A percentile compares a stretch with the other conserved stretches of the same genome.
Evolutionary conservation across 2,797 vertebrate genomes (phyloP).

Genomic region (Epinephelus malabaricus): DNA sequence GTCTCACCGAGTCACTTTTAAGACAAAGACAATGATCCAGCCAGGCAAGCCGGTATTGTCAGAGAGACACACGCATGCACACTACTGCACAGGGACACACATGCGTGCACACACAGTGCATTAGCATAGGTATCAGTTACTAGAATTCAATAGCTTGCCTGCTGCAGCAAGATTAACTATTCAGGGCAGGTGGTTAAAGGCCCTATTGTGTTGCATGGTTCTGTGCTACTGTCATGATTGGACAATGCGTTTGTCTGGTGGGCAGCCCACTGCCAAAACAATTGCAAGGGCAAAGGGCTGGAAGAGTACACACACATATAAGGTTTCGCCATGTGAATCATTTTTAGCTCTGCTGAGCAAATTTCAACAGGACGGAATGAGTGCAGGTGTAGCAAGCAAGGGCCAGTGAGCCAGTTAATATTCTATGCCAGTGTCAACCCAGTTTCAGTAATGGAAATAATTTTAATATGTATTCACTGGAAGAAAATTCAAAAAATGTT

Average conservation of each 20-base stretch:
- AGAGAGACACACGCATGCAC: conserved; percentile 51
- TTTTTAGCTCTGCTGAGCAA: conserved; percentile 59
- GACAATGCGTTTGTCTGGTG: conserved; percentile 82
- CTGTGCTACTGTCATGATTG: conserved; percentile 81
- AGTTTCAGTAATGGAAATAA: conserved; percentile 25
- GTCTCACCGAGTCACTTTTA: conserved; percentile 65
- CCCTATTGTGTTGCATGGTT: conserved; percentile 85
- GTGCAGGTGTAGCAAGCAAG: conserved; percentile 36
- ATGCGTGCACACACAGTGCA: conserved; percentile 61
- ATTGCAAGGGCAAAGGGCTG: conserved; percentile 79
- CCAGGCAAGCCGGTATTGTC: conserved; percentile 55
- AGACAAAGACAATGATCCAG: conserved; percentile 64
- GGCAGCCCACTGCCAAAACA: conserved; percentile 77
- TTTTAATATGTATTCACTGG: conserved; percentile 39
- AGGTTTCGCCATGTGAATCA: conserved; percentile 71
- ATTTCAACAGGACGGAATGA: conserved; percentile 58
- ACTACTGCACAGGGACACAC: conserved; percentile 52
- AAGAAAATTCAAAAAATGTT: conserved; percentile 32
- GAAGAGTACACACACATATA: conserved; percentile 79
- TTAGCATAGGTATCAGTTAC: conserved; percentile 85
- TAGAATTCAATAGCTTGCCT: conserved; percentile 87
- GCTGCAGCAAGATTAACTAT: conserved; percentile 87
- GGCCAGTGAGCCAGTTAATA: conserved; percentile 46
- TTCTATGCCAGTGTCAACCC: conserved; percentile 22
- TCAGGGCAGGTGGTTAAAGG: conserved; percentile 87